Base-by-base conservation (phyloP, 23 tunicate species). In the Phallusia fumigata region DNA sequence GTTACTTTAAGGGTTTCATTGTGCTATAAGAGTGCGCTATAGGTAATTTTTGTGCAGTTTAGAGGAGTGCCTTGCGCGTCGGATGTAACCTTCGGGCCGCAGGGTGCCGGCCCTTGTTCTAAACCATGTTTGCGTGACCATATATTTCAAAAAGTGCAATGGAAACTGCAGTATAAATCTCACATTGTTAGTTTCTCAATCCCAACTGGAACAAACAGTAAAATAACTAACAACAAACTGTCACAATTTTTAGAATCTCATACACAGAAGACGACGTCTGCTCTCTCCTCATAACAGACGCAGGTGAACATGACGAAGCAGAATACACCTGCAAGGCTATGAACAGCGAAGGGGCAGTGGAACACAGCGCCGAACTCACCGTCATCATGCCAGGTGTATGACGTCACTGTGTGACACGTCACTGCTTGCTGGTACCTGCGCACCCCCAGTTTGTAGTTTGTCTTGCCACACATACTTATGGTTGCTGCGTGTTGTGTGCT, bases 321-420 rank as follows among this genome's bases (percentile, higher is more conserved):
- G 87, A 86, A 77, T 91, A 86, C 81, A 82, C 87, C 10, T 91
- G 96, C 82, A 86, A 81, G 52, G 96, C 96, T 12, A 52, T 78
- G 32, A 91, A 91, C 80, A 58, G 81, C 81, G 90, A 86, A 78
- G 96, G 96, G 21, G 87, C 82, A 30, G 72, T 76, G 36, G 64
- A 75, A 53, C 96, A 86, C 78, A 82, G 73, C 45, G 96, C 96
- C 34, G 89, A 86, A 53, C 87, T 91, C 6, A 80, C 78, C 64
- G 90, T 91, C 76, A 91, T 91, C 49, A 74, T 82, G 12, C 82
- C 96, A 83, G 90, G 90, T 79, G 84, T 79, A 83, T 91, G 87
- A 88, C 53, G 89, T 52, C 76, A 75, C 32, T 69, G 28, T 35
- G 32, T 52, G 24, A 53, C 51, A 52, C 50, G 40, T 26, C 74